These are phyloP conservation scores for Valencia hispanica DNA, from an alignment of 2,797 vertebrate species.

Conservation along the genomic window DNA sequence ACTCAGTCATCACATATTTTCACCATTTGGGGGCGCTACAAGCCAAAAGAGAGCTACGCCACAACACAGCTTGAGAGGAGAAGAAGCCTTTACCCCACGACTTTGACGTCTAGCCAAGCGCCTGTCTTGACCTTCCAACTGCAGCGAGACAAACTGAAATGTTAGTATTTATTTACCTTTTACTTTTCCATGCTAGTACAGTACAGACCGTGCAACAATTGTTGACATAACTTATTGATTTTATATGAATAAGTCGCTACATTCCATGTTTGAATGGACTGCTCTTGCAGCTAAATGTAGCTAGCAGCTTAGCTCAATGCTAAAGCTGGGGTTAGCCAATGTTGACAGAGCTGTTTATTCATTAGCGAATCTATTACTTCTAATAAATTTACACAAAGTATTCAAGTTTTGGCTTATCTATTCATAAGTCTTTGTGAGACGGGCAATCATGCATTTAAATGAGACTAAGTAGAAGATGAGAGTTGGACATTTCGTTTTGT, in stretches of 20 bases:
- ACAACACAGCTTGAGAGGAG: neutral
- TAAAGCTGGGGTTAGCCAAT: slow-evolving; percentile 27
- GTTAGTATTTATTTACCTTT: slow-evolving; percentile 22
- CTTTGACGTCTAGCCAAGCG: slow-evolving; percentile 60
- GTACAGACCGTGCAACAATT: rapidly evolving
- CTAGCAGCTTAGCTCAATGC: slow-evolving; percentile 20
- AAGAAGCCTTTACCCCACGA: slow-evolving; percentile 58
- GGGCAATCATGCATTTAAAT: neutral
- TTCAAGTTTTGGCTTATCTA: rapidly evolving
- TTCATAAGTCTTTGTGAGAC: neutral
- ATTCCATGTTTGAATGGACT: neutral
- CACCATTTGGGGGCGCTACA: slow-evolving; percentile 11
- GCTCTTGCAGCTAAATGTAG: neutral
- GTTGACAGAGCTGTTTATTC: neutral
- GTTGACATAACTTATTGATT: rapidly evolving
- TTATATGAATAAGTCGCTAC: neutral
- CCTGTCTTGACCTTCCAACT: slow-evolving; percentile 66
- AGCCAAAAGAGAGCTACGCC: neutral
- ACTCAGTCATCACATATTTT: no score
- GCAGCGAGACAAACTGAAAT: slow-evolving; percentile 35
- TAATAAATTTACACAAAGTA: rapidly evolving
- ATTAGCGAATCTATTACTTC: neutral
- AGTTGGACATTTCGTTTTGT: neutral
- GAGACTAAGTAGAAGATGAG: neutral
- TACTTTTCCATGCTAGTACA: rapidly evolving